Percentiles rank a stretch among this genome's conserved stretches.
Conservation (phyloP, 2,888 invertebrate species). For the Pseudanteris insignis region DNA sequence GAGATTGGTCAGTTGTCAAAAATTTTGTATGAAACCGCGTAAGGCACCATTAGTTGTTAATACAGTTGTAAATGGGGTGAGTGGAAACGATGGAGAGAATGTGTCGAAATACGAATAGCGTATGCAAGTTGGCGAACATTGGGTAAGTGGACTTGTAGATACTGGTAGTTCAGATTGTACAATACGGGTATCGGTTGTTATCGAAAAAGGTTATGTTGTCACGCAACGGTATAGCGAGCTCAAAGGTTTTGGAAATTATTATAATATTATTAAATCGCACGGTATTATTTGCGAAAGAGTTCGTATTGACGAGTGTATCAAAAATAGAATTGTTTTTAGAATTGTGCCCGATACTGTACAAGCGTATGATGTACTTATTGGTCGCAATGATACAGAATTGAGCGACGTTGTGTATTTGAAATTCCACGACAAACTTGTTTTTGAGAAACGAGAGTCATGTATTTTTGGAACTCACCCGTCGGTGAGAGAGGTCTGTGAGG, state of each 20-base stretch:
- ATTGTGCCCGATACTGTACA: slow-evolving; percentile 13
- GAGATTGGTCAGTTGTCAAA: slow-evolving; percentile 14
- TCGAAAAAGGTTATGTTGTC: slow-evolving; percentile 12
- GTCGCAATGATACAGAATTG: slow-evolving; percentile 8
- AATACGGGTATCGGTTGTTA: slow-evolving; percentile 30
- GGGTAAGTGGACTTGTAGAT: slow-evolving; percentile 23
- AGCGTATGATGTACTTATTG: slow-evolving; percentile 4
- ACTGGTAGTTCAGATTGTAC: slow-evolving; percentile 46
- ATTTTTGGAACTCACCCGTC: neutral
- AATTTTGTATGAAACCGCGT: slow-evolving; percentile 20
- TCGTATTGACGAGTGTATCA: slow-evolving; percentile 4
- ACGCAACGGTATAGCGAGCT: slow-evolving; percentile 12
- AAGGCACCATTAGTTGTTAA: too few species aligned
- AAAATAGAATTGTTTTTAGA: slow-evolving; percentile 15
- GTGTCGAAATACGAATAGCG: slow-evolving; percentile 13
- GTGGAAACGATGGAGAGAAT: neutral
- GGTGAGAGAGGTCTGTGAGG: neutral
- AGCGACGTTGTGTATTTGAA: slow-evolving; percentile 11
- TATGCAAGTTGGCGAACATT: neutral
- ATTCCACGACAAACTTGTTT: neutral
- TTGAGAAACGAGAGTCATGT: neutral
- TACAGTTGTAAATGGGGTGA: neutral
- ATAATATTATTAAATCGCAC: slow-evolving; percentile 16
- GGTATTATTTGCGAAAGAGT: slow-evolving; percentile 12
- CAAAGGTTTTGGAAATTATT: slow-evolving; percentile 21